Evolutionary conservation across 2,888 invertebrate species (phyloP).

Genomic region (Baronia brevicornis): DNA sequence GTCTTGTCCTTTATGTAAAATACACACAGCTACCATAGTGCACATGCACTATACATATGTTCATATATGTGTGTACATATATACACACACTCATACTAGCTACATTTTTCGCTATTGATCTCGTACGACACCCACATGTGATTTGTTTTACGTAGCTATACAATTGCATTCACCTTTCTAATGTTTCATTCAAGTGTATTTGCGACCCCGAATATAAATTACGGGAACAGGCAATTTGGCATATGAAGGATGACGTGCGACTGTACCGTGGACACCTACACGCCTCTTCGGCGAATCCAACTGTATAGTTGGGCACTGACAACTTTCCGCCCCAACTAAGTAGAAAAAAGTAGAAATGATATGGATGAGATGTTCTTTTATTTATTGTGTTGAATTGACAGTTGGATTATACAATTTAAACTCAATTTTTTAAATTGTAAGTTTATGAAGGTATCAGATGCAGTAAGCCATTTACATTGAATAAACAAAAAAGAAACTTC

Average conservation of each 20-base stretch:
- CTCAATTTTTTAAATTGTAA: too few species aligned
- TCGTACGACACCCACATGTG: slow-evolving; percentile 48
- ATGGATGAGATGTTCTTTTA: too few species aligned
- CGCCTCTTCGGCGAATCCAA: slow-evolving; percentile 63
- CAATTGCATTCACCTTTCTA: slow-evolving; percentile 70
- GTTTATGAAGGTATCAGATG: too few species aligned
- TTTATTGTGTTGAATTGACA: too few species aligned
- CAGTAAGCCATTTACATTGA: too few species aligned
- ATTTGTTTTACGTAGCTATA: slow-evolving; percentile 47
- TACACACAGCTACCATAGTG: too few species aligned
- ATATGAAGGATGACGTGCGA: slow-evolving; percentile 59
- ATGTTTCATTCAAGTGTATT: slow-evolving; percentile 65
- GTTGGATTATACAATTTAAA: too few species aligned
- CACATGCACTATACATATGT: too few species aligned
- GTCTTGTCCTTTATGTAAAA: too few species aligned
- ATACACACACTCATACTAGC: slow-evolving; percentile 6
- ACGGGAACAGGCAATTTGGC: slow-evolving; percentile 68
- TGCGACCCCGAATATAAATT: slow-evolving; percentile 69
- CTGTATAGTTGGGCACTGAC: slow-evolving; percentile 48
- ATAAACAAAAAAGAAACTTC: too few species aligned
- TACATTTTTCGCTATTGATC: slow-evolving; percentile 29
- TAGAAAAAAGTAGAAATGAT: too few species aligned
- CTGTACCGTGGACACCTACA: slow-evolving; percentile 62
- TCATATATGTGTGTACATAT: too few species aligned
- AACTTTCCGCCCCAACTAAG: slow-evolving; percentile 61